Percentiles rank a stretch among this genome's conserved stretches.
These are phyloP conservation scores for Phytoseiulus persimilis DNA, from an alignment of 2,888 invertebrate species.

Conservation along the genomic window DNA sequence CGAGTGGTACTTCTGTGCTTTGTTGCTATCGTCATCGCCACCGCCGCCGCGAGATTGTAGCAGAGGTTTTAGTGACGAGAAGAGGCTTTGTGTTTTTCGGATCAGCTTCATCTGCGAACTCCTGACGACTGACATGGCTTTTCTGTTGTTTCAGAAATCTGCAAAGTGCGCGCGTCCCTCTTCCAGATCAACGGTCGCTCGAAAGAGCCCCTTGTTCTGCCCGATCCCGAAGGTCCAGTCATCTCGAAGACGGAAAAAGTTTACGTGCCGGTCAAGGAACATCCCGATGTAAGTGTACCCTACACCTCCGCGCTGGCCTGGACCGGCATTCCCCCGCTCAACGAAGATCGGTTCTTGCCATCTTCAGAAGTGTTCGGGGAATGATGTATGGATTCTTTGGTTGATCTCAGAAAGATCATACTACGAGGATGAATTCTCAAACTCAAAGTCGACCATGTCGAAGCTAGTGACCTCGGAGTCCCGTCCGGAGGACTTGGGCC, in stretches of 20 bases:
- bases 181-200: constrained; percentile 98
- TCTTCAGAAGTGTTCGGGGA: background rate
- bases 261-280: constrained; percentile 98
- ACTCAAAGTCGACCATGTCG: no score
- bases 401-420: no score
- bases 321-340: background rate
- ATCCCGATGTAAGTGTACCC: constrained; percentile 86
- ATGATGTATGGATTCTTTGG: no score
- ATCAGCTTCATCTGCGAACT: background rate
- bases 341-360: background rate
- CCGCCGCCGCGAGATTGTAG: background rate
- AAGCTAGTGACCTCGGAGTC: no score
- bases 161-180: constrained; percentile 89
- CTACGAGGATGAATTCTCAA: no score
- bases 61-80: background rate
- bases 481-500: no score
- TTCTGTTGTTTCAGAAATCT: constrained; percentile 68
- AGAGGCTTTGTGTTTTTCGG: background rate
- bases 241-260: constrained; percentile 96
- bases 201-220: constrained; percentile 81
- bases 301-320: background rate
- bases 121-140: background rate
- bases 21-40: background rate
- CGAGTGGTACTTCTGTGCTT: background rate
- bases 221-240: constrained; percentile 80